Conservation (phyloP, 2,113 vertebrate species). For the Benitochromis conjunctus region DNA sequence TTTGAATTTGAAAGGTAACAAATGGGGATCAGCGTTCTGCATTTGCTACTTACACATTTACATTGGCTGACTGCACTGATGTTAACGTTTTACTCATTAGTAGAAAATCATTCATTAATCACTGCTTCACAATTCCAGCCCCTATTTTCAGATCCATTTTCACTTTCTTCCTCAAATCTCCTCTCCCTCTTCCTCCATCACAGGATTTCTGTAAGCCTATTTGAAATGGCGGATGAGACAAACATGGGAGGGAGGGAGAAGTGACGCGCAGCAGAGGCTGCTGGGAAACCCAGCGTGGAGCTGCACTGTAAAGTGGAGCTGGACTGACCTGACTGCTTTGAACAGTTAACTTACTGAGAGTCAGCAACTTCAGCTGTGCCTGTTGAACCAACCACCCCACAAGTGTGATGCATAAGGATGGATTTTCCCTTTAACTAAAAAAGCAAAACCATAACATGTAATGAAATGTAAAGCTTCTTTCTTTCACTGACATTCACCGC, state of each 20-base stretch:
- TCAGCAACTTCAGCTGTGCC: background rate
- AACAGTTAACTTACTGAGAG: background rate
- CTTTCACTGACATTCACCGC: background rate
- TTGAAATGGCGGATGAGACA: conserved; percentile 11
- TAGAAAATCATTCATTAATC: background rate
- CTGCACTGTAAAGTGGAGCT: background rate
- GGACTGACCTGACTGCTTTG: background rate
- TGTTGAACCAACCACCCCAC: background rate
- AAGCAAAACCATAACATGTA: background rate
- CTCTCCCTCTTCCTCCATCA: conserved; percentile 19
- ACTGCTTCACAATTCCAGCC: background rate
- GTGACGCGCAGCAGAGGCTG: background rate
- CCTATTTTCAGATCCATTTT: background rate
- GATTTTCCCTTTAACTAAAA: background rate
- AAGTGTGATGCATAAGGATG: background rate
- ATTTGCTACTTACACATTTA: background rate
- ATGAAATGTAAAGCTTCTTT: background rate
- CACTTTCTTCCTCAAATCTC: background rate
- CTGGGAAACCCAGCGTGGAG: background rate
- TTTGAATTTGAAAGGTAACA: background rate
- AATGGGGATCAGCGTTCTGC: background rate
- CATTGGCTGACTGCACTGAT: background rate
- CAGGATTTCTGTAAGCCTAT: background rate
- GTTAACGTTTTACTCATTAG: background rate
- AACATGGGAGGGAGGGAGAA: conserved; percentile 2